Base-by-base conservation (phyloP, 2,113 vertebrate genomes). In the Scytalopus superciliaris region DNA sequence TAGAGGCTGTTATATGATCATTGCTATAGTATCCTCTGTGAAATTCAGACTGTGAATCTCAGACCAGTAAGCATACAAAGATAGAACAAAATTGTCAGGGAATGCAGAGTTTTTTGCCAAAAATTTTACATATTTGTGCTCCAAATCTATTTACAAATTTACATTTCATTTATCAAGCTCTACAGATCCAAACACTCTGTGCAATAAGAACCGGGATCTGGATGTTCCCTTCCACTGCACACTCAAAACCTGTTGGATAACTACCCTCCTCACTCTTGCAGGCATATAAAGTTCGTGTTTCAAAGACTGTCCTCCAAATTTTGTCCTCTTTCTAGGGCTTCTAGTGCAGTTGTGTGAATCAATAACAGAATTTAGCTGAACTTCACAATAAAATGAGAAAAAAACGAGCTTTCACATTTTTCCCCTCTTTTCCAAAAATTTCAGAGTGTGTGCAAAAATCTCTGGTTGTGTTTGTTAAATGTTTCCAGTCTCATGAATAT, bases 111-210 rank as follows among this genome's bases (percentile, higher is more conserved):
- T 80, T 45, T 25, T 63, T 59, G 50, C 6, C 39, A 33, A 70
- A 84, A 59, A 39, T 33, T 30, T 13, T 75, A 19, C 3, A 16
- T 4, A 8, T 62, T 19, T 59, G 56, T 76, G 15, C 14, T 84
- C 14, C 40, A 80, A 55, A 35, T 13, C 10, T 76, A 24, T 60
- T 59, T 66, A 27, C 19, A 80, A 55, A 80, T 66, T 76, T 25
- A 60, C 18, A 24, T 70, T 59, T 4, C 16, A 11, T 31, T 84
- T 69, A 52, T 59, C 50, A 89, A 70, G 35, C 7, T 31, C 40
- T 60, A 14, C 9, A 55, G 52, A 4, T 14, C 28, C 5, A 37
- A 70, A 44, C 4, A 55, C 3, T 1, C 3, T 1, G 1, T 60
- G 24, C 14, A 70, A 23, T 42, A 53, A 44, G 27, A 63, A 66